Evolutionary conservation across 2,888 invertebrate species (phyloP).

Genomic region (Drosophila mimetica): DNA sequence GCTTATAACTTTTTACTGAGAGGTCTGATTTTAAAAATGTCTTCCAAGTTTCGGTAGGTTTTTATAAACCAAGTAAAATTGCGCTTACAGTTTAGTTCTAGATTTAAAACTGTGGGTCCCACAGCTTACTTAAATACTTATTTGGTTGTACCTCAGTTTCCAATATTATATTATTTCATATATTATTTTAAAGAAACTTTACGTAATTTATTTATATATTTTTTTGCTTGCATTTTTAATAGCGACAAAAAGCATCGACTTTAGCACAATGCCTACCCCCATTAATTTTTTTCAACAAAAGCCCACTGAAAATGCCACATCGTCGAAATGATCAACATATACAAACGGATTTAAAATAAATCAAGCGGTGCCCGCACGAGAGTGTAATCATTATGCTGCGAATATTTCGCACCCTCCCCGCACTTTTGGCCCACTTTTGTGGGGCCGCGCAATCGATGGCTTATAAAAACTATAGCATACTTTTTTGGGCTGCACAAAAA

Average conservation of each 20-base stretch:
- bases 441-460: constrained; percentile 44
- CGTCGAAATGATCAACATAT: constrained; percentile 18
- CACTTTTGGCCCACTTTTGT: constrained; percentile 24
- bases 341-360: constrained; percentile 39
- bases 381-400: constrained; percentile 34
- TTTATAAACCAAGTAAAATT: too few relatives aligned
- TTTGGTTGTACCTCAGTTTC: too few relatives aligned
- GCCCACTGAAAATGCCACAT: constrained; percentile 22
- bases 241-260: not conserved
- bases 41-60: too few relatives aligned
- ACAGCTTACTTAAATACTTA: too few relatives aligned
- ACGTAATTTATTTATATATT: too few relatives aligned
- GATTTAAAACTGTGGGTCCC: too few relatives aligned
- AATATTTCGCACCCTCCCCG: constrained; percentile 6
- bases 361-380: constrained; percentile 31
- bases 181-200: too few relatives aligned
- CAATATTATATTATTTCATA: too few relatives aligned
- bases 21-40: too few relatives aligned
- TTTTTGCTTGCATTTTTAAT: too few relatives aligned
- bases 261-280: not conserved
- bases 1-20: too few relatives aligned
- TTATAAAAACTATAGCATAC: constrained; percentile 66
- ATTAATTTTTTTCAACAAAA: not conserved
- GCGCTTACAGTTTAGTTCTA: too few relatives aligned
- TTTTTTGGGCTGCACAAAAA: constrained; percentile 52